Conservation (phyloP, 2,113 vertebrate species). For the Miniopterus natalensis region DNA sequence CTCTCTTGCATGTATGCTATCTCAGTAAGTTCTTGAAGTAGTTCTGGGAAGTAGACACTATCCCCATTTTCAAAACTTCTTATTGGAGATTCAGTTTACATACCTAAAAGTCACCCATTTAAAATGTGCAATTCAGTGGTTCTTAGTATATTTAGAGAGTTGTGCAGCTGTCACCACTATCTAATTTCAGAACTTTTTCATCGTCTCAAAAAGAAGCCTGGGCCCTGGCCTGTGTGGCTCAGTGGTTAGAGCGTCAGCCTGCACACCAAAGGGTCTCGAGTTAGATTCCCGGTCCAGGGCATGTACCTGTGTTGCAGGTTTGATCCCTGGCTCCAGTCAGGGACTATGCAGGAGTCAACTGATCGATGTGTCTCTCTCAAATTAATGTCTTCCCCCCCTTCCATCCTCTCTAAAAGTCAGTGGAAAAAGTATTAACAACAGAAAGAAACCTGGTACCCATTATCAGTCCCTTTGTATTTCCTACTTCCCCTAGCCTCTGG, state of each 20-base stretch:
- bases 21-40: conserved; percentile 52
- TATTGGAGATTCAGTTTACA: conserved; percentile 55
- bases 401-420: too few species aligned
- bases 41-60: conserved; percentile 49
- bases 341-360: too few species aligned
- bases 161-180: not conserved
- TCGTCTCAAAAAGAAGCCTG: not conserved
- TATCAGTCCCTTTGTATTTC: not conserved
- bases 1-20: not conserved
- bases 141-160: conserved; percentile 39
- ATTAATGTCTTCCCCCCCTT: too few species aligned
- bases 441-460: not conserved
- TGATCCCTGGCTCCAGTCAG: too few species aligned
- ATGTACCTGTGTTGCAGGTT: too few species aligned
- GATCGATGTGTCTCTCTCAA: too few species aligned
- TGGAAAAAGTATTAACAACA: too few species aligned
- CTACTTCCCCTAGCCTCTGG: not conserved
- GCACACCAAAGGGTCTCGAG: too few species aligned
- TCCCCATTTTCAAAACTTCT: conserved; percentile 49
- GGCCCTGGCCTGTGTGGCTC: too few species aligned
- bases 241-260: too few species aligned
- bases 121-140: conserved; percentile 15
- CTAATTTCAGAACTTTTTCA: conserved; percentile 49
- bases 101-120: conserved; percentile 37
- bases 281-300: too few species aligned